Evolutionary conservation across 2,113 vertebrate genomes (phyloP).

Genomic region (Pseudorasbora parva): DNA sequence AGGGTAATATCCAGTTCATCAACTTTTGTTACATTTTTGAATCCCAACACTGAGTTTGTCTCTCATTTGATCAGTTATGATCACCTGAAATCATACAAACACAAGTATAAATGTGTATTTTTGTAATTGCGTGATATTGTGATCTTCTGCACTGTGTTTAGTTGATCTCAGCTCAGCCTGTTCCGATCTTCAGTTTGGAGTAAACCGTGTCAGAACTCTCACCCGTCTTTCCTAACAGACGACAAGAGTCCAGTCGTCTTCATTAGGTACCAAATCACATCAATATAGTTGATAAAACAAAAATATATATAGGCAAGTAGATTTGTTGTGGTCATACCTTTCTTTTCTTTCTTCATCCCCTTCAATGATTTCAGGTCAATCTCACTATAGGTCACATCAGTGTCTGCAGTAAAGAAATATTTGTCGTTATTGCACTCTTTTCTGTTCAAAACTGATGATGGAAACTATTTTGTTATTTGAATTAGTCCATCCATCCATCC

Average conservation of each 20-base stretch:
- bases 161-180: constrained; percentile 12
- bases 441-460: too few species aligned
- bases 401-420: not conserved
- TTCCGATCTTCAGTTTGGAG: constrained; percentile 7
- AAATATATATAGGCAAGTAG: too few species aligned
- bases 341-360: not conserved
- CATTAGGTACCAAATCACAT: too few species aligned
- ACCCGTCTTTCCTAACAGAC: not conserved
- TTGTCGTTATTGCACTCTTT: not conserved
- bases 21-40: not conserved
- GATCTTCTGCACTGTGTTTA: not conserved
- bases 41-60: not conserved
- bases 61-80: not conserved
- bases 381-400: constrained; percentile 13
- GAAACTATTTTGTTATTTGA: too few species aligned
- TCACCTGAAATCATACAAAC: not conserved
- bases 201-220: constrained; percentile 7
- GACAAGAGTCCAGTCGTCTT: not conserved
- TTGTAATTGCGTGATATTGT: not conserved
- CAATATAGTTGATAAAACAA: too few species aligned
- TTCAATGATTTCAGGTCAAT: constrained; percentile 10
- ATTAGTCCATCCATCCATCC: too few species aligned
- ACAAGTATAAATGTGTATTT: not conserved
- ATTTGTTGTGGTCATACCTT: not conserved
- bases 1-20: not conserved